Conservation (phyloP, 2,113 vertebrate genomes). For the Sminthopsis crassicaudata region DNA sequence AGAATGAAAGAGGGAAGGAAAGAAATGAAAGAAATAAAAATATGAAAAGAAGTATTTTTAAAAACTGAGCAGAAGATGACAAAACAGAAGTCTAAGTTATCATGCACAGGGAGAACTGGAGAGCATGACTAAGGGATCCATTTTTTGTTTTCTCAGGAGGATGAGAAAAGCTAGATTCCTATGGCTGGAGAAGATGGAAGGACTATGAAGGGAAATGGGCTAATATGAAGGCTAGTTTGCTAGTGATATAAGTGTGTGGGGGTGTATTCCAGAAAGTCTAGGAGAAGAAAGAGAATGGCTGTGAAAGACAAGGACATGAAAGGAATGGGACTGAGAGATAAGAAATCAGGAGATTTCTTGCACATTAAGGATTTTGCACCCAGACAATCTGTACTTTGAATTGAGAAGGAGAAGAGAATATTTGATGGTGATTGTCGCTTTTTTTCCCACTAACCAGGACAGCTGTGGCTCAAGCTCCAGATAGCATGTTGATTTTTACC, state of each 20-base stretch:
- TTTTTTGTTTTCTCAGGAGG: no score
- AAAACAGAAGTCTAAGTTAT: no score
- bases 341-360: neutral
- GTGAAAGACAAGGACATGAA: neutral
- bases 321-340: neutral
- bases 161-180: neutral
- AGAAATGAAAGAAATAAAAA: neutral
- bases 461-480: neutral
- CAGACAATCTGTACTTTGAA: neutral
- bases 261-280: neutral
- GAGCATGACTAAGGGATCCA: no score
- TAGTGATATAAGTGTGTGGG: neutral
- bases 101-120: no score
- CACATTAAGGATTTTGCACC: neutral
- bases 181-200: no score
- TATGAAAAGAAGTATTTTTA: neutral
- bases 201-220: neutral
- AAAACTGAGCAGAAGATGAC: no score
- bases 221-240: neutral
- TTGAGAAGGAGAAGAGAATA: neutral
- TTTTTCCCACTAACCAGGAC: neutral
- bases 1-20: no score
- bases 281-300: neutral
- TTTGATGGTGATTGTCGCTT: neutral
- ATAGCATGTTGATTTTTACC: neutral